Percentiles rank a stretch among this genome's conserved stretches.
Evolutionary conservation across 2,113 vertebrate genomes (phyloP).

Genomic region (Cercopithecus mona): DNA sequence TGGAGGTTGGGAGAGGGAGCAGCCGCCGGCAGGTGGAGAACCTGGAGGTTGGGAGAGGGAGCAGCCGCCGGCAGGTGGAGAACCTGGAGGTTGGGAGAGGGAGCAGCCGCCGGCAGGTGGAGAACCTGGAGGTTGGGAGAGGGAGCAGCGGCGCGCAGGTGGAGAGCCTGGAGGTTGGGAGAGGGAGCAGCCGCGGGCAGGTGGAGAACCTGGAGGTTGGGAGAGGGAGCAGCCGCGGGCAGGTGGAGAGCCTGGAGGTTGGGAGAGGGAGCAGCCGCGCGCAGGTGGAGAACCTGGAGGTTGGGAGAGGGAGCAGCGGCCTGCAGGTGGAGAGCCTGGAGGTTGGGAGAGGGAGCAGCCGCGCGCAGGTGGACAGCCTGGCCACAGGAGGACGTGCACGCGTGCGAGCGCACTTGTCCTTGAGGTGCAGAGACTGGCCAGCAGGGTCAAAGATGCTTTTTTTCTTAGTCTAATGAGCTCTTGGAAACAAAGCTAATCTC

Average conservation of each 20-base stretch:
- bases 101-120: neutral
- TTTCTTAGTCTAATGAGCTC: neutral
- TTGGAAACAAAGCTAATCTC: neutral
- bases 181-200: neutral
- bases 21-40: accelerated
- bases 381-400: neutral
- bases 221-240: neutral
- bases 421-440: neutral
- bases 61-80: neutral
- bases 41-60: neutral
- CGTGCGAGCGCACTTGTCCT: neutral
- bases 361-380: accelerated
- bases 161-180: neutral
- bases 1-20: neutral
- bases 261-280: neutral
- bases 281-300: neutral
- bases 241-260: neutral
- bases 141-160: accelerated
- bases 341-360: neutral
- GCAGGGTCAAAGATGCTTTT: neutral
- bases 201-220: neutral
- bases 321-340: accelerated
- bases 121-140: neutral
- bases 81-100: neutral
- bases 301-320: neutral